Evolutionary conservation across 2,113 vertebrate genomes (phyloP), one percentile per base, ranked within the genome.

Genomic region (Dicentrarchus labrax): DNA sequence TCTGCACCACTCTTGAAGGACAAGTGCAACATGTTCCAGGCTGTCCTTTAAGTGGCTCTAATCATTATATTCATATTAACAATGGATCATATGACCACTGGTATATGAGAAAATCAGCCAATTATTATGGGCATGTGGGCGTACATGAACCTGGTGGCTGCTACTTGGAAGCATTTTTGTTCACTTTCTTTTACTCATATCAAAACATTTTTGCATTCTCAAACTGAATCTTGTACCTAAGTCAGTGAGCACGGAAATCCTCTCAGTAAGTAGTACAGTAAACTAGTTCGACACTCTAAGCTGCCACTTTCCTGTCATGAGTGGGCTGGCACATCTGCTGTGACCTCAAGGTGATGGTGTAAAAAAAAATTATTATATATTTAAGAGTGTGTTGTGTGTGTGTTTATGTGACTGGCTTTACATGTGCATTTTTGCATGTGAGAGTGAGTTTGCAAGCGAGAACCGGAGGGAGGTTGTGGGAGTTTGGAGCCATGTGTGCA

Each of bases 401-500:
- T 48, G 51, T 56, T 56, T 43, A 9, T 66, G 43, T 69, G 61
- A 67, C 30, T 64, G 19, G 67, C 64, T 50, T 50, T 47, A 57
- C 13, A 5, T 54, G 10, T 15, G 60, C 61, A 45, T 59, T 15
- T 78, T 51, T 70, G 43, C 2, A 47, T 48, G 79, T 36, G 59
- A 78, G 45, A 16, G 61, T 9, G 39, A 76, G 59, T 68, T 68
- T 45, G 39, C 59, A 60, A 13, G 38, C 24, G 70, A 78, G 81
- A 85, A 73, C 82, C 68, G 50, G 80, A 72, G 48, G 66, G 48
- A 59, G 65, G 67, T 51, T 77, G 57, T 77, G 82, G 50, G 78
- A 89, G 75, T 89, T 77, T 84, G 48, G 80, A 89, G 81, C 69
- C 78, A 79, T 90, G 84, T 90, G 80, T 83, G 88, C 82, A 72